Evolutionary conservation across 2,113 vertebrate species (phyloP).

Genomic region (Dolichotis patagonum): DNA sequence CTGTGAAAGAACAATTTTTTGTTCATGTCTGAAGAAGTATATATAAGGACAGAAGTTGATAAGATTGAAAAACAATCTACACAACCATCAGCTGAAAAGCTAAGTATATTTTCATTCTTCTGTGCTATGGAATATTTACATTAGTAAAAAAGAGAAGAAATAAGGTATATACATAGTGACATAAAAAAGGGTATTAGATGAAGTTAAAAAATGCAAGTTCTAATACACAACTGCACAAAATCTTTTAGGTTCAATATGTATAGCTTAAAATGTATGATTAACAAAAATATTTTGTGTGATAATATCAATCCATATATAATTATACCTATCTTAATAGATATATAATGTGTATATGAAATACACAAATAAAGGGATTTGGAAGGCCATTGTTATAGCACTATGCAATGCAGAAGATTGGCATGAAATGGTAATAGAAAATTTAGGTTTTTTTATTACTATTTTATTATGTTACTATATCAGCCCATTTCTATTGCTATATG

Average conservation of each 20-base stretch:
- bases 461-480: neutral
- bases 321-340: neutral
- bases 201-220: neutral
- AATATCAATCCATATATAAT: neutral
- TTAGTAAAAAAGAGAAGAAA: neutral
- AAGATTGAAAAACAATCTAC: too few species aligned
- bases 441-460: neutral
- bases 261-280: neutral
- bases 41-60: neutral
- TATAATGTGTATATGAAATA: neutral
- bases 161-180: neutral
- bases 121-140: neutral
- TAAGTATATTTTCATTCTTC: conserved; percentile 29
- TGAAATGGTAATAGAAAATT: neutral
- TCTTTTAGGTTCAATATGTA: neutral
- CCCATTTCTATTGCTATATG: neutral
- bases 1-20: neutral
- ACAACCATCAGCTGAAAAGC: neutral
- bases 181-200: neutral
- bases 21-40: neutral
- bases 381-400: neutral
- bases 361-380: neutral
- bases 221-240: neutral
- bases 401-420: neutral
- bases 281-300: neutral